These are phyloP conservation scores for Eilema caniola DNA, from an alignment of 2,888 invertebrate species.

Conservation along the genomic window DNA sequence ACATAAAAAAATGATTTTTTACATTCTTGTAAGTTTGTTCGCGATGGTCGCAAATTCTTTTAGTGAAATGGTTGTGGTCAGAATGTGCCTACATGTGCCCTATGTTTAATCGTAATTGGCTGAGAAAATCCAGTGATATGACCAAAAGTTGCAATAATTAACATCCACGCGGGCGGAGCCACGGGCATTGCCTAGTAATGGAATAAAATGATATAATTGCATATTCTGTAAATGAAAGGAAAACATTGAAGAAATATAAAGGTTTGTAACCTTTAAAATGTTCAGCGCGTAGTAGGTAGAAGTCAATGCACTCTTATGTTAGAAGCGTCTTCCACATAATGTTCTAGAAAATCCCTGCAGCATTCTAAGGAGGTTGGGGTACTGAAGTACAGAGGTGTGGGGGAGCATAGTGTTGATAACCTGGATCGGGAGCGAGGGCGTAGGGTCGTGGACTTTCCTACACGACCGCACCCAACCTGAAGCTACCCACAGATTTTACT, in stretches of 20 bases:
- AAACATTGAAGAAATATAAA: constrained; percentile 40
- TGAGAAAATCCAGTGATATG: not conserved
- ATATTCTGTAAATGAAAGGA: constrained; percentile 28
- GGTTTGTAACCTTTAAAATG: constrained; percentile 33
- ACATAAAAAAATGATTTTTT: too few species aligned
- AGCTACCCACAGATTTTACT: constrained; percentile 60
- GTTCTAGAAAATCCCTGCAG: constrained; percentile 83
- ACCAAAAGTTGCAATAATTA: not conserved
- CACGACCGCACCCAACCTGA: constrained; percentile 77
- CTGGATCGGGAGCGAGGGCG: constrained; percentile 83
- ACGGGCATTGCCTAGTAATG: not conserved
- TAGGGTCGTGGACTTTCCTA: constrained; percentile 81
- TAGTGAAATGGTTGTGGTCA: too few species aligned
- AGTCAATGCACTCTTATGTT: constrained; percentile 81
- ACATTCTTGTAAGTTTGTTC: too few species aligned
- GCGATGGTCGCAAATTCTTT: too few species aligned
- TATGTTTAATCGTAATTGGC: too few species aligned
- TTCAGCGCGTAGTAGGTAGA: constrained; percentile 51
- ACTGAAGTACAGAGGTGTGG: constrained; percentile 55
- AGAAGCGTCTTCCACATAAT: constrained; percentile 76
- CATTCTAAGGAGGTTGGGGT: constrained; percentile 55
- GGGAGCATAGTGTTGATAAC: constrained; percentile 80
- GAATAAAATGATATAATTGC: not conserved
- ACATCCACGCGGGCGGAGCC: not conserved
- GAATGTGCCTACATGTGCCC: too few species aligned